Evolutionary conservation across 2,797 vertebrate genomes (phyloP), one percentile per base, ranked within the genome.

Genomic region (Pseudochirops cupreus): DNA sequence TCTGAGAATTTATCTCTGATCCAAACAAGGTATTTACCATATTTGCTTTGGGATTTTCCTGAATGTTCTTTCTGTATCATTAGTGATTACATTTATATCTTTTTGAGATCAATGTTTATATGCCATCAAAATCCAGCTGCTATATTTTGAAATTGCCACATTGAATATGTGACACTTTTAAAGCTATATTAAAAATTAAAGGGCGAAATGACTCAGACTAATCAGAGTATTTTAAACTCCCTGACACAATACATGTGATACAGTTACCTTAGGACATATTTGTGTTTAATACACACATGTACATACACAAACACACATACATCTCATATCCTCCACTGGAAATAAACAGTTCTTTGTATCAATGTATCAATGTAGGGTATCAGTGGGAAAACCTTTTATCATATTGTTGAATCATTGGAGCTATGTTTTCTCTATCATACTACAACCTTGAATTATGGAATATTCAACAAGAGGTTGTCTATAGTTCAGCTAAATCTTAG

Each of bases 51-150:
- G 28, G 93, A 50, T 59, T 52, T 57, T 11, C 1, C 46, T 82
- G 6, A 26, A 67, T 54, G 31, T n/a, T 39, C 74, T 56, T 91
- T 46, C 53, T 90, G 39, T n/a, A n/a, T 18, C 6, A 39, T 82
- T n/a, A 90, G 39, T 16, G 94, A 31, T 56, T 67, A 59, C 58
- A 11, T 52, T 16, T 29, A 54, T 3, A 52, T 94, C 28, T 91
- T 96, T 96, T 92, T 57, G 67, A 91, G 3, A 56, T 53, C 74
- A 50, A 16, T 93, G 6, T 58, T 94, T 92, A 31, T 31, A 5
- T 57, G 90, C 56, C 4, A 56, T 93, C 89, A 56, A 92, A 91
- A 56, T 82, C 39, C 18, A 1, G 5, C n/a, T 82, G 16, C 9
- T 82, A 39, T 21, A 82, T 16, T 82, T 82, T 21, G 6, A 82